phyloP scores from a whole-genome alignment of 2,888 invertebrate genomes.

The Tanytarsus gracilentus region DNA sequence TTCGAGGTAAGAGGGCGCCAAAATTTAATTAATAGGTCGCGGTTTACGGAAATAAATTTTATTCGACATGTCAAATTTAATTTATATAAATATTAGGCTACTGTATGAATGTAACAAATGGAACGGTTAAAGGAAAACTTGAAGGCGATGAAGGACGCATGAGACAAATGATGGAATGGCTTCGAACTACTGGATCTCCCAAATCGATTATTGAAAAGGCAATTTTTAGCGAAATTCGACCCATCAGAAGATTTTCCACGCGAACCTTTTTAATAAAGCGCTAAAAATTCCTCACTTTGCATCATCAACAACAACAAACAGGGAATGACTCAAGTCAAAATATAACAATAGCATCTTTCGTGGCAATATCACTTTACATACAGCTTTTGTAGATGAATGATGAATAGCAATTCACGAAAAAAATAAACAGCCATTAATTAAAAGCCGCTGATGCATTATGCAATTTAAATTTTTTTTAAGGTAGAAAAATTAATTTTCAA shows the following conservation, averaged over 20 bases:
- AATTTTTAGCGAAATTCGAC: constrained; percentile 53
- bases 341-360: background rate
- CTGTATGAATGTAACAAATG: constrained; percentile 63
- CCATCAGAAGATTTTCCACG: constrained; percentile 45
- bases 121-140: constrained; percentile 58
- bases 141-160: constrained; percentile 52
- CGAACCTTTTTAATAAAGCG: constrained; percentile 45
- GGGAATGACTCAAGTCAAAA: no score
- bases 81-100: constrained; percentile 43
- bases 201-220: constrained; percentile 57
- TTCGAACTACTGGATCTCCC: constrained; percentile 57
- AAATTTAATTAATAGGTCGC: background rate
- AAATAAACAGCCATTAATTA: no score
- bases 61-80: background rate
- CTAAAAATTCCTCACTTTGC: background rate
- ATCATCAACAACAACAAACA: background rate
- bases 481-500: background rate
- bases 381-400: no score
- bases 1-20: constrained; percentile 47
- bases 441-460: background rate
- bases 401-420: no score
- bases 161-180: constrained; percentile 52
- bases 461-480: background rate
- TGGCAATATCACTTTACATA: constrained; percentile 9
- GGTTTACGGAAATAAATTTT: background rate